Evolutionary conservation across 2,888 invertebrate species (phyloP).

Genomic region (Coenonympha arcania): DNA sequence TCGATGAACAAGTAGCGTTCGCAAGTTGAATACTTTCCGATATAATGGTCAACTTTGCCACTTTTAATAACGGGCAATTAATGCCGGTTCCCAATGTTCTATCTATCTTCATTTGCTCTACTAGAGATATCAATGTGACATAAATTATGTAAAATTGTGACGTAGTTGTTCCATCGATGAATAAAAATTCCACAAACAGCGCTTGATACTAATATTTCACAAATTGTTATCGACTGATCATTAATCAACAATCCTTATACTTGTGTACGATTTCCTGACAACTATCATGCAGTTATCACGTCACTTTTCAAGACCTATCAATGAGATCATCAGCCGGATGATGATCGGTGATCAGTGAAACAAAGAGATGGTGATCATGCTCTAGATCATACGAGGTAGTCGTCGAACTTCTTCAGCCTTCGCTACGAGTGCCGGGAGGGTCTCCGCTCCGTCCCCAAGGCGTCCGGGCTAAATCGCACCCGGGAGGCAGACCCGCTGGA

Average conservation of each 20-base stretch:
- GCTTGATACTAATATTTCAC: no score
- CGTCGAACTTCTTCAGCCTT: slow-evolving; percentile 65
- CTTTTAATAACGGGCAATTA: no score
- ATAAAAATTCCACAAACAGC: no score
- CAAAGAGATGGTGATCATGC: background rate
- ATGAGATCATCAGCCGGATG: background rate
- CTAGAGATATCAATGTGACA: no score
- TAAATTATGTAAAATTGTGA: no score
- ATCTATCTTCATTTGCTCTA: no score
- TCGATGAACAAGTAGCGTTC: background rate
- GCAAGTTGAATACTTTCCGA: background rate
- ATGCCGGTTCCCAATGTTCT: no score
- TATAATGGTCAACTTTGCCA: no score
- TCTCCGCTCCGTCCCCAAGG: slow-evolving; percentile 65
- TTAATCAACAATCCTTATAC: no score
- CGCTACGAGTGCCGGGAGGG: slow-evolving; percentile 71
- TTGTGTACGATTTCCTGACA: no score
- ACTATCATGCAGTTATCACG: background rate
- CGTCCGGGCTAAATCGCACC: slow-evolving; percentile 85
- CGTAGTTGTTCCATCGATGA: no score
- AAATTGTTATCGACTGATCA: no score
- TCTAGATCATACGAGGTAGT: slow-evolving; percentile 63
- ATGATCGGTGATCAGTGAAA: background rate
- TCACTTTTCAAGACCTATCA: background rate
- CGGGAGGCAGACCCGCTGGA: slow-evolving; percentile 80